Evolutionary conservation across 2,113 vertebrate species (phyloP).

Genomic region (Xenus cinereus): DNA sequence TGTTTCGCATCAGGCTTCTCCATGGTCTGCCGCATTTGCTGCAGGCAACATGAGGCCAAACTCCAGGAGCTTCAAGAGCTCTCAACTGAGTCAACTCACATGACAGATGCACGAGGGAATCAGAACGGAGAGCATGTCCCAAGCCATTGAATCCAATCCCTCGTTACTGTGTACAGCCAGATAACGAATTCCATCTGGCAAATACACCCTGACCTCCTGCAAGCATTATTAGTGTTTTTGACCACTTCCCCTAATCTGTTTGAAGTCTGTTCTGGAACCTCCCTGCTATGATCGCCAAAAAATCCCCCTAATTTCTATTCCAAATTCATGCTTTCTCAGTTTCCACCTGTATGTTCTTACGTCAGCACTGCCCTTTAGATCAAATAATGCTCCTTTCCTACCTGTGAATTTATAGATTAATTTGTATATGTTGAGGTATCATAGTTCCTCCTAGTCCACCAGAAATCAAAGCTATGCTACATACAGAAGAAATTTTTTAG

Average conservation of each 20-base stretch:
- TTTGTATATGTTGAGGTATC: background rate
- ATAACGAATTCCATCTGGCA: background rate
- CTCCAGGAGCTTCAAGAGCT: background rate
- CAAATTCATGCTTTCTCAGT: background rate
- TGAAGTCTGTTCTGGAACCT: background rate
- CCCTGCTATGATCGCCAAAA: background rate
- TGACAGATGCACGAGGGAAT: background rate
- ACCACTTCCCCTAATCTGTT: background rate
- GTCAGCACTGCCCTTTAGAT: background rate
- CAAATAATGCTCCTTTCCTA: background rate
- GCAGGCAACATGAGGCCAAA: background rate
- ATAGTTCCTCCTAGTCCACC: background rate
- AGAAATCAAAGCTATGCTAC: background rate
- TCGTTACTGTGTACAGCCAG: background rate
- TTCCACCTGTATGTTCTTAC: background rate
- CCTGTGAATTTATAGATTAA: background rate
- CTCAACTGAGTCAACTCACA: background rate
- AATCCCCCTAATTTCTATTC: background rate
- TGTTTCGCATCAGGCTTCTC: background rate
- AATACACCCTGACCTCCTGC: background rate
- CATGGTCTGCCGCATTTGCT: background rate
- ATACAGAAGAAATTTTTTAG: background rate
- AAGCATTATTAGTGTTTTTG: background rate
- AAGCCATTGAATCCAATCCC: fast-evolving
- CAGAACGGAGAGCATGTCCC: background rate